Base-by-base conservation (phyloP, 2,113 vertebrate genomes). In the Ceyx margarethae region DNA sequence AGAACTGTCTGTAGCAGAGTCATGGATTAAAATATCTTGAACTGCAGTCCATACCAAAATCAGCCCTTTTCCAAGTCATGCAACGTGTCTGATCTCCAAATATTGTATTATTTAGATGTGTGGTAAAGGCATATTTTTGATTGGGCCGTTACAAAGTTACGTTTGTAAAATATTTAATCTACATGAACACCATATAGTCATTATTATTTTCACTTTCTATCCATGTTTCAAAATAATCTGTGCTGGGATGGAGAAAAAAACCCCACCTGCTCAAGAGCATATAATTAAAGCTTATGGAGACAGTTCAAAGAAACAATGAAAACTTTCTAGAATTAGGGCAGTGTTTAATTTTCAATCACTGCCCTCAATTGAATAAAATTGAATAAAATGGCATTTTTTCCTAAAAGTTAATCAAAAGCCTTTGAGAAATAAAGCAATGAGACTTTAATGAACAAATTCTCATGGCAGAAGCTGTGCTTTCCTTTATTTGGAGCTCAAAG, bases 391-490 rank as follows among this genome's bases (percentile, higher is more conserved):
- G 19, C 65, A 58, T 42, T 33, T 33, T 33, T 33, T 33, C 57
- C 65, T 82, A 85, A 77, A 83, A 92, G 74, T 94, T 95, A 95
- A 94, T 95, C 69, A 89, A 94, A 93, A 79, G 88, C 92, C 93
- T 93, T 62, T 85, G 93, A 93, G 92, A 96, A 94, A 93, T 95
- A 69, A 95, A 85, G 81, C 72, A 91, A 93, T 81, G 81, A 95
- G 91, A 66, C 91, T 94, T 95, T 96, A 96, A 95, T 94, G 90
- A 95, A 86, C 35, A 76, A 94, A 93, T 86, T 95, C 91, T 95
- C 94, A 89, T 48, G 78, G 71, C 50, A 81, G 74, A 67, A 85
- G 26, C 35, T 62, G 60, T 56, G 42, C 85, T 81, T 78, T 65
- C 22, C 62, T 68, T 74, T 95, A 91, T 91, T 82, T 89, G 90